Conservation (phyloP, 2,888 invertebrate genomes). For the Synergus gifuensis region DNA sequence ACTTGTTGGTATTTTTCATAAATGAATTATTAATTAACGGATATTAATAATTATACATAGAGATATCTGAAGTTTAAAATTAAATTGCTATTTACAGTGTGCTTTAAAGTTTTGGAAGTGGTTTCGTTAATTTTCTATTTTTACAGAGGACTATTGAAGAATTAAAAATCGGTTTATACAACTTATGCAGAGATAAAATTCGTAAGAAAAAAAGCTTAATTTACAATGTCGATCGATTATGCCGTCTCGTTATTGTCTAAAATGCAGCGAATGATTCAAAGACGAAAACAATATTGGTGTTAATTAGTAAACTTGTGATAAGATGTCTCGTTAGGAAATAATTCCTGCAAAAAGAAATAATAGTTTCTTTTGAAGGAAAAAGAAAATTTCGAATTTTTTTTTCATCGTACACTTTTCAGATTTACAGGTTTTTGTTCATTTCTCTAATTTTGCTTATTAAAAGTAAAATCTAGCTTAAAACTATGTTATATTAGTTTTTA, state of each 20-base stretch:
- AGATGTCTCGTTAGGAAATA: not conserved
- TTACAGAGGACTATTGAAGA: conserved; percentile 3
- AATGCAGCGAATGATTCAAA: conserved; percentile 4
- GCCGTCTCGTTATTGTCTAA: conserved; percentile 32
- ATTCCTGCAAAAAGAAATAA: not conserved
- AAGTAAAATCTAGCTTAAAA: conserved; percentile 39
- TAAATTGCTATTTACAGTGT: conserved; percentile 34
- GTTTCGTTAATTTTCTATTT: conserved; percentile 13
- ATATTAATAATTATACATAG: not conserved
- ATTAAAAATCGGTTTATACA: conserved; percentile 6
- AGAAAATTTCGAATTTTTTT: not conserved
- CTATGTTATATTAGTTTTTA: conserved; percentile 44
- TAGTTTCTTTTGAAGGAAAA: not conserved
- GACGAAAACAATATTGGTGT: not conserved
- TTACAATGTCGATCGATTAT: conserved; percentile 10
- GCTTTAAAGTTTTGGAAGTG: conserved; percentile 22
- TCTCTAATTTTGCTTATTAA: conserved; percentile 34
- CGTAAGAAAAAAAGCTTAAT: not conserved
- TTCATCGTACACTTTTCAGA: conserved; percentile 37
- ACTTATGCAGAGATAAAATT: conserved; percentile 1
- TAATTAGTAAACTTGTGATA: not conserved
- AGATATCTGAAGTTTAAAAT: not conserved
- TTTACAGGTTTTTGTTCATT: conserved; percentile 16
- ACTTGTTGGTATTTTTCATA: conserved; percentile 15
- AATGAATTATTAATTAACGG: not conserved